A percentile compares a stretch with the other conserved stretches of the same genome.
Conservation (phyloP, 1,140 invertebrate species). For the Dendrolimus kikuchii region DNA sequence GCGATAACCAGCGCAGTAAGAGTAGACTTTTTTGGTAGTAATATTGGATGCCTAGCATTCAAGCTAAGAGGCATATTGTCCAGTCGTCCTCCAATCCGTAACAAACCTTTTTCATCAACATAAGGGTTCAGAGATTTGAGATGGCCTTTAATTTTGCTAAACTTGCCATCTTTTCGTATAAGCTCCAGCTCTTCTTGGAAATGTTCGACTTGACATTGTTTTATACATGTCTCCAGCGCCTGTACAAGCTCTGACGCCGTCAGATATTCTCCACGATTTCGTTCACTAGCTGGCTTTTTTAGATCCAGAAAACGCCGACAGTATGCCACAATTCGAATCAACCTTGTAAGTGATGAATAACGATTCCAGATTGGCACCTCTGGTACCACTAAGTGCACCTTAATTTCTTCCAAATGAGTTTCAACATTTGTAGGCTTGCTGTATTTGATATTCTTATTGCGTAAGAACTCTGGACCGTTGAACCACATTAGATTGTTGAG, state of each 20-base stretch:
- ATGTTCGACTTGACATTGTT: no score
- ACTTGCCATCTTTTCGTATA: no score
- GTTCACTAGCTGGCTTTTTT: no score
- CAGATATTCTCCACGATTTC: no score
- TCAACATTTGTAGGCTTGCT: background rate
- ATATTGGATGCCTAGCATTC: constrained; percentile 1
- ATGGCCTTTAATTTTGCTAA: background rate
- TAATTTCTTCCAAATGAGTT: background rate
- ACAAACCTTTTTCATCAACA: constrained; percentile 3
- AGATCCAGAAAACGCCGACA: no score
- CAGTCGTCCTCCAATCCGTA: constrained; percentile 6
- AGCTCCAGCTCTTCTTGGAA: no score
- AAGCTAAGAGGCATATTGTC: background rate
- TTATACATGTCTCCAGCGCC: no score
- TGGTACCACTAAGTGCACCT: background rate
- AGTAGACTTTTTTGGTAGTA: constrained; percentile 1
- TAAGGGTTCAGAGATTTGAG: background rate
- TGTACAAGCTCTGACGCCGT: no score
- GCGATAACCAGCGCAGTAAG: constrained; percentile 1
- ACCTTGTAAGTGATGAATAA: no score
- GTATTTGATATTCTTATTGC: background rate
- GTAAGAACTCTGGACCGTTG: background rate
- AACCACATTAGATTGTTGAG: background rate
- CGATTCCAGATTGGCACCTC: no score
- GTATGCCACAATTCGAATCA: no score